Evolutionary conservation across 2,888 invertebrate species (phyloP).

Genomic region (Gibbula magus): DNA sequence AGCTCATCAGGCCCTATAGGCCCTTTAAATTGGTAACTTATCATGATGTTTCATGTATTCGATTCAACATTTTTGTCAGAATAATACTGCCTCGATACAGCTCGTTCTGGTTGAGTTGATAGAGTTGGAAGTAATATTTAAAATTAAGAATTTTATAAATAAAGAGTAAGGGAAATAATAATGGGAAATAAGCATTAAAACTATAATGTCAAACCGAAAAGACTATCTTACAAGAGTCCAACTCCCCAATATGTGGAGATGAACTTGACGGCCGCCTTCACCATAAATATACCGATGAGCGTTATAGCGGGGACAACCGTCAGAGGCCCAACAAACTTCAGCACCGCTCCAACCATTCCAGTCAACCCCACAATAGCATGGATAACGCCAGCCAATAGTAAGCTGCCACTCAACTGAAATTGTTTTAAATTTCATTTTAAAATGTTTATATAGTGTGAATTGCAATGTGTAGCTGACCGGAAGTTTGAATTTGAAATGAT

Average conservation of each 20-base stretch:
- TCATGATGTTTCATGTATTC: too few relatives aligned
- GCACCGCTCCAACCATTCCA: slow-evolving; percentile 54
- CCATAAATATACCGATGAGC: slow-evolving; percentile 43
- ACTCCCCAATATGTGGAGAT: slow-evolving; percentile 41
- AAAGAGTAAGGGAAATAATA: neutral
- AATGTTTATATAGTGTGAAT: too few relatives aligned
- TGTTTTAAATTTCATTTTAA: too few relatives aligned
- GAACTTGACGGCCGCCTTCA: slow-evolving; percentile 39
- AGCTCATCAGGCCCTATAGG: too few relatives aligned
- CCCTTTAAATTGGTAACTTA: too few relatives aligned
- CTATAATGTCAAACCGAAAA: neutral
- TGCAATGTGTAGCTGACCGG: too few relatives aligned
- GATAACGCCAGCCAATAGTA: slow-evolving; percentile 56
- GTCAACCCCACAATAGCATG: slow-evolving; percentile 59
- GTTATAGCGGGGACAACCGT: slow-evolving; percentile 44
- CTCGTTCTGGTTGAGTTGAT: too few relatives aligned
- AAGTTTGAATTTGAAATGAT: too few relatives aligned
- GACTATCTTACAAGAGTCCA: slow-evolving; percentile 77
- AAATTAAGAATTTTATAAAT: neutral
- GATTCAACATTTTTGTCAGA: too few relatives aligned
- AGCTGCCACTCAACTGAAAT: slow-evolving; percentile 59
- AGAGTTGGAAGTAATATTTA: too few relatives aligned
- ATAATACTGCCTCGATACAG: too few relatives aligned
- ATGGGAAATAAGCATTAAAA: neutral
- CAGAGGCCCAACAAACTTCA: slow-evolving; percentile 43